Base-by-base conservation (phyloP, 2,797 vertebrate species). In the Characodon lateralis region DNA sequence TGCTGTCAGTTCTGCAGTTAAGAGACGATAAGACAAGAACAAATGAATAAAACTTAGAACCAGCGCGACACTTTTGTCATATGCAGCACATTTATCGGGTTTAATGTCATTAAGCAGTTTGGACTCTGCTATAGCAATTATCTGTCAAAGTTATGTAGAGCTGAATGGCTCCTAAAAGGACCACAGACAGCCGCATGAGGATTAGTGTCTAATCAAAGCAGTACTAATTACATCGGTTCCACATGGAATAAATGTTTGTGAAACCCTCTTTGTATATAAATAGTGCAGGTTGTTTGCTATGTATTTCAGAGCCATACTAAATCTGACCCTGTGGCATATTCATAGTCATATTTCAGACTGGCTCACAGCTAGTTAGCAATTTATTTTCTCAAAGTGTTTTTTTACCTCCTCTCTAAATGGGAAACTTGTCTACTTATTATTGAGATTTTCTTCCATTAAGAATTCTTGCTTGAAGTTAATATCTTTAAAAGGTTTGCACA, bases 101-200 rank as follows among this genome's bases (percentile, higher is more conserved):
- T 81, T 89, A 86, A 85, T 87, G 74, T 82, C 77, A 83, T 82
- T 71, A 85, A 55, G 70, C 83, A 81, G 87, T 87, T 83, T 90
- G 66, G 90, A 87, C 81, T 53, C 81, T 76, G 66, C 28, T 59
- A 78, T 77, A 24, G 77, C 28, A 75, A 31, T 80, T 81, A 77
- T 79, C 68, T 46, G 26, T 70, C 72, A 65, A 82, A 83, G 71
- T 58, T 83, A 77, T 82, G 5, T 65, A 58, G 41, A 78, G 65
- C 63, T 6, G 0, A 83, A 74, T 8, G 39, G 28, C 46, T 76
- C 72, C 31, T 58, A 77, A 76, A 76, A 65, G 48, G 31, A 72
- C 48, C 18, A 20, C 8, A 46, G 68, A 74, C 41, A 74, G 73
- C 68, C 4, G 1, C 61, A 58, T 68, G 68, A 87, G 73, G 76